Conservation (phyloP, 2,888 invertebrate species). For the Eubasilissa splendida region DNA sequence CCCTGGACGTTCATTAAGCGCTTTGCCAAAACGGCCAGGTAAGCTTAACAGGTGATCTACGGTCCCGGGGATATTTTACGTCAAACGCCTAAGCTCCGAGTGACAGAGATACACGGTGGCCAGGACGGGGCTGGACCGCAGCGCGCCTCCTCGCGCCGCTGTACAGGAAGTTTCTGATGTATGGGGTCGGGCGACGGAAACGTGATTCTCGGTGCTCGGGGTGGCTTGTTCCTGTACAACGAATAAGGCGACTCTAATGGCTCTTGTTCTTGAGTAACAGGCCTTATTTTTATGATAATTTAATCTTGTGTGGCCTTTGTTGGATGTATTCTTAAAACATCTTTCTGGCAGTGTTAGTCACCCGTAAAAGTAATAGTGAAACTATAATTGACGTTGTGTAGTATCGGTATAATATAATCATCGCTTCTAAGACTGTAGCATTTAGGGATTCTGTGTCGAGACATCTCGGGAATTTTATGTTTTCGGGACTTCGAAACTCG, state of each 20-base stretch:
- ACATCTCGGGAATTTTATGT: too few relatives aligned
- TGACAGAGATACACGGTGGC: conserved; percentile 26
- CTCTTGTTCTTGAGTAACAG: too few relatives aligned
- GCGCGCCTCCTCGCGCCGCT: not conserved
- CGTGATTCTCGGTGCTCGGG: conserved; percentile 1
- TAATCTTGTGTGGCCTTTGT: too few relatives aligned
- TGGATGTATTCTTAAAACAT: too few relatives aligned
- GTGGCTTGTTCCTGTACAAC: not conserved
- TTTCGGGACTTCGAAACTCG: too few relatives aligned
- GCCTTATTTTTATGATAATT: too few relatives aligned
- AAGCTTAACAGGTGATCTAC: conserved; percentile 33
- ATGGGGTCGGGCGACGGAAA: conserved; percentile 15
- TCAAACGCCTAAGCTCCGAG: conserved; percentile 21
- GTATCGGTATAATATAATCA: too few relatives aligned
- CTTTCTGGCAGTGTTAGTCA: too few relatives aligned
- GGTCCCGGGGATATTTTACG: conserved; percentile 15
- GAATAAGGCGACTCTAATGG: not conserved
- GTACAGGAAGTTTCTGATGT: conserved; percentile 1
- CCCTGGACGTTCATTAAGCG: conserved; percentile 17
- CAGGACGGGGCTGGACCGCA: conserved; percentile 10
- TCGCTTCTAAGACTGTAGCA: too few relatives aligned
- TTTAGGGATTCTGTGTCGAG: too few relatives aligned
- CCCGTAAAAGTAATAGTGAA: too few relatives aligned
- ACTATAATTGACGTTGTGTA: too few relatives aligned
- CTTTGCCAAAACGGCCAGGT: conserved; percentile 30